Base-by-base conservation (phyloP, 2,113 vertebrate genomes). In the Dendrocopos noguchii region DNA sequence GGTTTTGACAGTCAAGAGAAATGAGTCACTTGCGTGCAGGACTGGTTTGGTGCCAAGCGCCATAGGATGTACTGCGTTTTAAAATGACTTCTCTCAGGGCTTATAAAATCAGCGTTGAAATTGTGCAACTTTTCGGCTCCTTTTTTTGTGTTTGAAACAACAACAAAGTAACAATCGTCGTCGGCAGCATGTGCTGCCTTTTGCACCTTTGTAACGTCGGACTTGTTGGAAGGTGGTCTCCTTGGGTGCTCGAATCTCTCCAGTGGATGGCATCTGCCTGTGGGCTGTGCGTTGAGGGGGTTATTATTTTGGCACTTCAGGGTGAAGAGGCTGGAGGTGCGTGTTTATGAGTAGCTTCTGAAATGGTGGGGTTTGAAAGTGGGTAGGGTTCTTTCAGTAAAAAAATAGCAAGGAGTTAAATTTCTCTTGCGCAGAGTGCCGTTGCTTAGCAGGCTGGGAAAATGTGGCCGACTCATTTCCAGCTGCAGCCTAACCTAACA, bases 241-340 rank as follows among this genome's bases (percentile, higher is more conserved):
- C 34, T 34, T 53, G 29, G n/a, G 83, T 60, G 74, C 53, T 3
- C 10, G 0, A 17, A 77, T 47, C 2, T 28, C 34, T 0, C 2
- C 84, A 84, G 91, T 84, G 96, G 94, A 89, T 77, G 75, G 87
- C 88, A 92, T 89, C 93, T 94, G 66, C 87, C 66, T 93, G 90
- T 20, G 42, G 31, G 0, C 1, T 12, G 22, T 33, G 36, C n/a
- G 28, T 84, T n/a, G 21, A 56, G 68, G 64, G 59, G 67, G 56
- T 91, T 88, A 80, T 87, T 87, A 29, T 67, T 88, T 91, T 92
- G 87, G 79, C 28, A 31, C 21, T 53, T 80, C 14, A 46, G 60
- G 92, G 87, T 63, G 70, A 93, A 71, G 78, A 79, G 34, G 15
- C 72, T 72, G 28, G 87, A 88, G 88, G 87, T 93, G 46, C 0